These are phyloP conservation scores for Labrus mixtus DNA, from an alignment of 2,113 vertebrate species.

Conservation along the genomic window DNA sequence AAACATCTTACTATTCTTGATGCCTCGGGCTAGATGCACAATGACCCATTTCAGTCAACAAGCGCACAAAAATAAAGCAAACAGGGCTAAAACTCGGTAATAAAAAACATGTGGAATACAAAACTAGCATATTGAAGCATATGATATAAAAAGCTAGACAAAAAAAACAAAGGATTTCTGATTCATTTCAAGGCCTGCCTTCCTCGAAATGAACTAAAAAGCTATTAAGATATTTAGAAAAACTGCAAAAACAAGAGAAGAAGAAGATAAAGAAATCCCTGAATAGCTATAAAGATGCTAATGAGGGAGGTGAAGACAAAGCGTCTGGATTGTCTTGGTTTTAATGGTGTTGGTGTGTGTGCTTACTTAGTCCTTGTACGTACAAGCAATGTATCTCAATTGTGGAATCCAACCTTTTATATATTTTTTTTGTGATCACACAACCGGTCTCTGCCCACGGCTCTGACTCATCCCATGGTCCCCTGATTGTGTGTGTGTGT, in stretches of 20 bases:
- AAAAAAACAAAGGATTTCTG: neutral
- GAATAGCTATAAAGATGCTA: constrained; percentile 26
- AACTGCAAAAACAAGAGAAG: neutral
- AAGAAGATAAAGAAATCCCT: neutral
- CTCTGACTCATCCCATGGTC: constrained; percentile 75
- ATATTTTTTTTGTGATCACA: constrained; percentile 72
- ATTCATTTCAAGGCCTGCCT: constrained; percentile 14
- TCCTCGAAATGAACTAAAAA: constrained; percentile 45
- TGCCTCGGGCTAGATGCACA: constrained; percentile 52
- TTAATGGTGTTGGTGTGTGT: constrained; percentile 10
- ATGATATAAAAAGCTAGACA: constrained; percentile 6
- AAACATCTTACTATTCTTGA: constrained; percentile 42
- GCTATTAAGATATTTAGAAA: constrained; percentile 34
- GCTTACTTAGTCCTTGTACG: constrained; percentile 40
- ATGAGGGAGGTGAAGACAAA: constrained; percentile 49
- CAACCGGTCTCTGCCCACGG: constrained; percentile 71
- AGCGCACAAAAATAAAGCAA: constrained; percentile 37
- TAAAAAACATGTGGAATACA: constrained; percentile 24
- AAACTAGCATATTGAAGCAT: neutral
- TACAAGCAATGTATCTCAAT: constrained; percentile 25
- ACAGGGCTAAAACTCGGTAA: constrained; percentile 23
- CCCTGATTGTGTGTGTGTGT: constrained; percentile 39
- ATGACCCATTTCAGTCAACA: constrained; percentile 74
- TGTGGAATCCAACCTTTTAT: constrained; percentile 45
- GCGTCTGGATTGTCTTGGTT: constrained; percentile 44